Evolutionary conservation across 2,797 vertebrate species (phyloP).

Genomic region (Oryzias sinensis): DNA sequence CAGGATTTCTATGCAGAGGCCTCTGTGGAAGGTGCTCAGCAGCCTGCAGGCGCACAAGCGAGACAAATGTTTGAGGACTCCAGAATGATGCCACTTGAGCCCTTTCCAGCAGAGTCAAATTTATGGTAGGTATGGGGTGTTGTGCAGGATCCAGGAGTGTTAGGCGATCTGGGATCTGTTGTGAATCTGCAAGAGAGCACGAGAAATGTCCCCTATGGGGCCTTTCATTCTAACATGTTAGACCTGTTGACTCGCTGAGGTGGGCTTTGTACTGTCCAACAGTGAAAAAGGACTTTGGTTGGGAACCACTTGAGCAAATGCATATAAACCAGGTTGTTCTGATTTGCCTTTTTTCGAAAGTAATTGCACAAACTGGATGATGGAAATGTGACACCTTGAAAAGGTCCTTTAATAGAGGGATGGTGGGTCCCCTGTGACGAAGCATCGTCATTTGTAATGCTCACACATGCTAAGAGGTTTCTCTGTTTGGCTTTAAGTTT

Average conservation of each 20-base stretch:
- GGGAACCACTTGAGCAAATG: conserved; percentile 7
- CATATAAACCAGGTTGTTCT: conserved; percentile 7
- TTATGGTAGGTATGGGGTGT: conserved; percentile 62
- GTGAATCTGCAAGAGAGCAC: conserved; percentile 49
- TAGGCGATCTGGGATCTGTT: conserved; percentile 56
- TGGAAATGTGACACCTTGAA: conserved; percentile 48
- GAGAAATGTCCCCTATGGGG: conserved; percentile 63
- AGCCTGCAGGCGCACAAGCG: conserved; percentile 14
- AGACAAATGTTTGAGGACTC: conserved; percentile 50
- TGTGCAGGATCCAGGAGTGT: conserved; percentile 56
- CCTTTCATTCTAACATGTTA: conserved; percentile 41
- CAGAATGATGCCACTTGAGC: conserved; percentile 64
- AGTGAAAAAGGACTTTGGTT: neutral
- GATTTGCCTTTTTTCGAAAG: conserved; percentile 14
- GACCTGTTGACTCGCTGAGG: conserved; percentile 35
- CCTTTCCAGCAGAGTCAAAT: conserved; percentile 62
- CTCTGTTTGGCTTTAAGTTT: conserved; percentile 44
- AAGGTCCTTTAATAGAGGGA: conserved; percentile 31
- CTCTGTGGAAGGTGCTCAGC: conserved; percentile 36
- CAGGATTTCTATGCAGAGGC: conserved; percentile 1
- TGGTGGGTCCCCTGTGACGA: conserved; percentile 19
- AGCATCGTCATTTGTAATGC: conserved; percentile 51
- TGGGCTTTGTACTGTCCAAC: conserved; percentile 32
- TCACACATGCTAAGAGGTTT: conserved; percentile 28
- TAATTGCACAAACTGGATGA: conserved; percentile 41